Percentiles rank a stretch among this genome's conserved stretches.
phyloP scores from a whole-genome alignment of 1,140 invertebrate genomes.

The Drosophila lowei region DNA sequence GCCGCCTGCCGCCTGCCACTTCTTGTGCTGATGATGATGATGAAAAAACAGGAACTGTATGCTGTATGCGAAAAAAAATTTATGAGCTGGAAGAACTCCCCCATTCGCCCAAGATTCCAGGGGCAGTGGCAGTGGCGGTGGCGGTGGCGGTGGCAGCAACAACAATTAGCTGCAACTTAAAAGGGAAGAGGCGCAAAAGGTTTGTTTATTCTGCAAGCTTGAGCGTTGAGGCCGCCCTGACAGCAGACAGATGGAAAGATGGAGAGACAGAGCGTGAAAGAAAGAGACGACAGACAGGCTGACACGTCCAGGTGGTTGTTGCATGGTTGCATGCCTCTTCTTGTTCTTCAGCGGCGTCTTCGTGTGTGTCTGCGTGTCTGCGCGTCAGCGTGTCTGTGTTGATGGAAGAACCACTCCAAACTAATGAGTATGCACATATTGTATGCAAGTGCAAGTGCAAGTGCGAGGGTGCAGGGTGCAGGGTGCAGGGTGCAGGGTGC shows the following conservation, averaged over 20 bases:
- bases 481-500: slow-evolving; percentile 12
- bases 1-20: too few relatives aligned
- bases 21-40: slow-evolving; percentile 6
- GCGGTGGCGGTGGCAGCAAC: slow-evolving; percentile 51
- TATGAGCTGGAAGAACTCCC: slow-evolving; percentile 74
- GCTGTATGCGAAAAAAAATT: slow-evolving; percentile 67
- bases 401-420: slow-evolving; percentile 77
- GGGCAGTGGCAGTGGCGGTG: slow-evolving; percentile 16
- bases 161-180: slow-evolving; percentile 79
- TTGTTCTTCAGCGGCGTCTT: slow-evolving; percentile 13
- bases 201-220: slow-evolving; percentile 44
- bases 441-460: slow-evolving; percentile 60
- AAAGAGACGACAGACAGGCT: slow-evolving; percentile 12
- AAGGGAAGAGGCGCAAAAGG: slow-evolving; percentile 43
- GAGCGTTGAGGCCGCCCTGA: background rate
- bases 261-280: slow-evolving; percentile 13
- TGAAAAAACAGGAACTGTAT: slow-evolving; percentile 12
- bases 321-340: slow-evolving; percentile 2
- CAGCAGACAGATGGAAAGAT: slow-evolving; percentile 3
- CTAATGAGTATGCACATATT: slow-evolving; percentile 80
- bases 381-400: slow-evolving; percentile 56
- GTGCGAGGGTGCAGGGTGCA: slow-evolving; percentile 16
- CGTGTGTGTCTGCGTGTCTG: background rate
- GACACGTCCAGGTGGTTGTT: slow-evolving; percentile 49
- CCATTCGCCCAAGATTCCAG: background rate